These are phyloP conservation scores for Solea senegalensis DNA, from an alignment of 2,113 vertebrate genomes.

Conservation along the genomic window DNA sequence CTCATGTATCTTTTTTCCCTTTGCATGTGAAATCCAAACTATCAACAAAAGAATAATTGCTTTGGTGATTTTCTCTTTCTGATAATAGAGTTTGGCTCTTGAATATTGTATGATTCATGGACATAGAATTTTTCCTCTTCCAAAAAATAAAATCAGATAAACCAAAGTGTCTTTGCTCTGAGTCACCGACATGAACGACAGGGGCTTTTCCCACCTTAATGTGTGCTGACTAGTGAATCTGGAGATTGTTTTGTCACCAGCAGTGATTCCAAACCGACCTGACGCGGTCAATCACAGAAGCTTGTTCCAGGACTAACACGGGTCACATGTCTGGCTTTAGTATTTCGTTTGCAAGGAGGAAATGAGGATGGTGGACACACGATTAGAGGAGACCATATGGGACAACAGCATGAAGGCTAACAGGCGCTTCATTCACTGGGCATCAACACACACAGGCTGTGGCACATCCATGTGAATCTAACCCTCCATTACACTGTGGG, in stretches of 20 bases:
- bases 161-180: neutral
- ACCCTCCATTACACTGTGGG: conserved; percentile 5
- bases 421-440: conserved; percentile 33
- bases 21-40: conserved; percentile 24
- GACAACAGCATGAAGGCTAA: conserved; percentile 61
- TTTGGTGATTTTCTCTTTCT: conserved; percentile 20
- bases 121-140: neutral
- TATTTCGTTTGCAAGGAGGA: conserved; percentile 41
- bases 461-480: conserved; percentile 17
- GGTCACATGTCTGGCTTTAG: conserved; percentile 30
- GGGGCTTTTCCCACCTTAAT: neutral
- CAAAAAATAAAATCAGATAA: neutral
- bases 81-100: neutral
- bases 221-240: conserved; percentile 9
- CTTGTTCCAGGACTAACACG: conserved; percentile 12
- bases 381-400: conserved; percentile 61
- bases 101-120: neutral
- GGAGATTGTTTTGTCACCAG: conserved; percentile 23
- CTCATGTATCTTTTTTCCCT: neutral
- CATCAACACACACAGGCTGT: conserved; percentile 41
- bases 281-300: conserved; percentile 39
- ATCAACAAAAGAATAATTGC: conserved; percentile 5
- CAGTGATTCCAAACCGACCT: conserved; percentile 25
- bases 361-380: conserved; percentile 38
- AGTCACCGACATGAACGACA: neutral